Base-by-base conservation (phyloP, 1,140 invertebrate genomes). In the Cydia pomonella region DNA sequence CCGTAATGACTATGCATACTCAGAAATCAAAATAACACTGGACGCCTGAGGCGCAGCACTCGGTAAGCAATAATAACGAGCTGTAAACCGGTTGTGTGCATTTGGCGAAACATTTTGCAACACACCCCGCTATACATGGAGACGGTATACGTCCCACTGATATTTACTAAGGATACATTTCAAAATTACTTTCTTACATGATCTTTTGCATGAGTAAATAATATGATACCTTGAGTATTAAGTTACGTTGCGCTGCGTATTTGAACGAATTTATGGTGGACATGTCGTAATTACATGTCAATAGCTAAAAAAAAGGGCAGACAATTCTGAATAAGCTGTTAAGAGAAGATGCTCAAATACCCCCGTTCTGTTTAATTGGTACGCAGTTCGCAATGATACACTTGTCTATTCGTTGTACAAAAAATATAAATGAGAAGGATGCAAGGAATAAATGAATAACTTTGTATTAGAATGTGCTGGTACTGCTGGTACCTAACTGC, bases 41-140 rank as follows among this genome's bases (percentile, higher is more conserved):
- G 53, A 23, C 9, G 53, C 21, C 21, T 59, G 6, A 59, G 21
- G 18, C 53, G 53, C 41, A 44, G 6, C 2, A 2, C 33, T 27
- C n/a, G 27, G 33, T 18, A 13, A 29, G 9, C 53, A 59, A 23
- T 18, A 12, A 23, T 59, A 59, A 2, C 72, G 50, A 75, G 77
- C 77, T 73, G 72, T 72, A 75, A 85, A 89, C 89, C 89, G 85
- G 89, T 91, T 88, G 77, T 81, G 80, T 77, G 80, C 80, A 83
- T 78, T 87, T 86, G 77, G 79, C 80, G 81, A 86, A 85, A 83
- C 76, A 83, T 87, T 87, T 88, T 86, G 87, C 87, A 89, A 90
- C 79, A 63, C 75, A 69, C 75, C 75, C 77, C 74, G 75, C 77
- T 47, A 47, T 50, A 44, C 38, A 41, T 50, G 71, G 64, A 29